Conservation (phyloP, 1,140 invertebrate genomes). For the Zaprionus capensis region DNA sequence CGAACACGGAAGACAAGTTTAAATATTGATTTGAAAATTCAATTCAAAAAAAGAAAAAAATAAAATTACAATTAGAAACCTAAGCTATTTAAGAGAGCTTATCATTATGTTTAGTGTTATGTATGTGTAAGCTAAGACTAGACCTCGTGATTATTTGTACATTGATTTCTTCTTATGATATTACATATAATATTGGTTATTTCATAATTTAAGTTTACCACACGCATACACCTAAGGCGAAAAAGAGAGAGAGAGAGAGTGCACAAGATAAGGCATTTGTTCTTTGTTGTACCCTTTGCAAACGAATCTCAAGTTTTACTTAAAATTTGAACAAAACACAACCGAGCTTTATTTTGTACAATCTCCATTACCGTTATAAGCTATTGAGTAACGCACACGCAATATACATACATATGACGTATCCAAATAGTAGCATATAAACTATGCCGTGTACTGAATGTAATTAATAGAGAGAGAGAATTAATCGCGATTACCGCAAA, state of each 20-base stretch:
- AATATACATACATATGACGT: constrained; percentile 64
- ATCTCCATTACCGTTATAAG: constrained; percentile 44
- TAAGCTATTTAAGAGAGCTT: constrained; percentile 49
- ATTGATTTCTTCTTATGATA: constrained; percentile 26
- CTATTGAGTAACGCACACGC: constrained; percentile 45
- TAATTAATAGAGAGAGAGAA: constrained; percentile 36
- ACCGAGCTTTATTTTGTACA: constrained; percentile 70
- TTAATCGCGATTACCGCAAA: constrained; percentile 13
- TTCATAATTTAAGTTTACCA: constrained; percentile 21
- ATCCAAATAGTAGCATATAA: constrained; percentile 73
- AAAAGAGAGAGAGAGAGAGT: not conserved
- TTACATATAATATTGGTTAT: constrained; percentile 28
- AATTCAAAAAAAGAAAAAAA: not conserved
- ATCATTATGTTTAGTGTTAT: constrained; percentile 49
- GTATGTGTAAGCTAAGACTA: constrained; percentile 30
- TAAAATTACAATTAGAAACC: not conserved
- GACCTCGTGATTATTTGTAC: constrained; percentile 39
- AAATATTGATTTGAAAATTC: not conserved
- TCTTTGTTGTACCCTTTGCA: constrained; percentile 3
- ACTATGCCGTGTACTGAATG: constrained; percentile 60
- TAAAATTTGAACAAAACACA: constrained; percentile 62
- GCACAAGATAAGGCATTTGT: not conserved
- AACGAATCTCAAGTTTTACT: constrained; percentile 57
- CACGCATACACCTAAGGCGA: constrained; percentile 18
- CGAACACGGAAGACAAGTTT: constrained; percentile 5